Conservation (phyloP, 2,113 vertebrate genomes). For the Salvator merianae region DNA sequence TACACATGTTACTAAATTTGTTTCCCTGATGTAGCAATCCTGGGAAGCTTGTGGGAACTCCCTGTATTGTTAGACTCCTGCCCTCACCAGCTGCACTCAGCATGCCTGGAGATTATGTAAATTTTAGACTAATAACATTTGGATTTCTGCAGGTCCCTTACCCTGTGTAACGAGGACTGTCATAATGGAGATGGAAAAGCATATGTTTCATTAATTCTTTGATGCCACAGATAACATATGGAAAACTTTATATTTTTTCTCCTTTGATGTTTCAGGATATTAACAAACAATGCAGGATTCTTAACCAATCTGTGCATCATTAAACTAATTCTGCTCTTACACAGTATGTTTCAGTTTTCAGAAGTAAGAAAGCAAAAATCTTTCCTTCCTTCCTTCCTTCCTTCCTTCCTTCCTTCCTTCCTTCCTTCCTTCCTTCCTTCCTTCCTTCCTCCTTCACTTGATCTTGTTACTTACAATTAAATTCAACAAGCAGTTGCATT, state of each 20-base stretch:
- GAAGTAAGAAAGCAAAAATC: not conserved
- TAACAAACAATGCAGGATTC: constrained; percentile 3
- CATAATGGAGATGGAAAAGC: too few species aligned
- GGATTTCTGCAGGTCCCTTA: too few species aligned
- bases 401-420: too few species aligned
- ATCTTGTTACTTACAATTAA: not conserved
- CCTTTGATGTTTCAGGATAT: not conserved
- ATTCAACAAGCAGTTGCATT: not conserved
- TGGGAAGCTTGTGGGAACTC: too few species aligned
- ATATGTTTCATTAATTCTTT: not conserved
- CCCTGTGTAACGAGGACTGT: too few species aligned
- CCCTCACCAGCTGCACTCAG: too few species aligned
- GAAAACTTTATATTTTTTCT: not conserved
- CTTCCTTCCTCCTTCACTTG: not conserved
- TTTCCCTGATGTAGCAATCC: too few species aligned
- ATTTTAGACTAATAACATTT: too few species aligned
- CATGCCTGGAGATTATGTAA: too few species aligned
- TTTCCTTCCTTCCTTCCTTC: not conserved
- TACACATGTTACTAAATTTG: too few species aligned
- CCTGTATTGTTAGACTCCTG: too few species aligned
- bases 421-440: not conserved
- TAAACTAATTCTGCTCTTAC: not conserved
- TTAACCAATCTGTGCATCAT: constrained; percentile 8
- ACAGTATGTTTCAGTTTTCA: not conserved
- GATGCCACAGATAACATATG: not conserved